phyloP scores from a whole-genome alignment of 2,797 vertebrate genomes.

The Poliocrania exsul region DNA sequence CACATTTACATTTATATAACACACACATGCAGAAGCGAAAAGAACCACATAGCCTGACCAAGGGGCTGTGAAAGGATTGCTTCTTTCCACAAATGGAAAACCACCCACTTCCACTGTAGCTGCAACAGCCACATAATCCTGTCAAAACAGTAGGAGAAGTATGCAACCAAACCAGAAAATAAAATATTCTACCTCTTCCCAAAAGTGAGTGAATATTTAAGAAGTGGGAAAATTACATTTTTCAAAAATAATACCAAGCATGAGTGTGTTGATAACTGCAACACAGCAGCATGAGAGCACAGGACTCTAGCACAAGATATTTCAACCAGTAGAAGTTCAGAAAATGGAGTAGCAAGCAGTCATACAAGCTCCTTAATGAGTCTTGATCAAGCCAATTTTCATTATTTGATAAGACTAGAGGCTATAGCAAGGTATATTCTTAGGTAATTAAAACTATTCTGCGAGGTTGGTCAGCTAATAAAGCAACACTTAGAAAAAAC shows the following conservation, averaged over 20 bases:
- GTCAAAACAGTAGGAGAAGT: neutral
- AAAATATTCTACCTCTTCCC: neutral
- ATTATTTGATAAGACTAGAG: neutral
- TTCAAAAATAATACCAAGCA: neutral
- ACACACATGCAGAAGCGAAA: fast-evolving
- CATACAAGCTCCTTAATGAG: neutral
- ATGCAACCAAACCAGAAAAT: neutral
- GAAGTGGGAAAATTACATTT: fast-evolving
- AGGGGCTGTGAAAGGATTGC: neutral
- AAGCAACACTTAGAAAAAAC: neutral
- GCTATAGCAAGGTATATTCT: neutral
- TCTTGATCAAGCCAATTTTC: neutral
- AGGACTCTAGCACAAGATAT: neutral
- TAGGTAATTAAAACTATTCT: neutral
- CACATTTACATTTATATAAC: neutral
- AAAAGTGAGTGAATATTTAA: neutral
- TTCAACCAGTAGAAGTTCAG: neutral
- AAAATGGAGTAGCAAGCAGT: neutral
- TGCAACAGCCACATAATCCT: neutral
- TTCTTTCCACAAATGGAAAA: neutral
- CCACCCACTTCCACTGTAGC: neutral
- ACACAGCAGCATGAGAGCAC: fast-evolving
- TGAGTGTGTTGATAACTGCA: neutral
- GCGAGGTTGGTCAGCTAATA: neutral
- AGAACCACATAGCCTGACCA: neutral